phyloP scores from a whole-genome alignment of 1,140 invertebrate genomes.

The Drosophila kanapiae region DNA sequence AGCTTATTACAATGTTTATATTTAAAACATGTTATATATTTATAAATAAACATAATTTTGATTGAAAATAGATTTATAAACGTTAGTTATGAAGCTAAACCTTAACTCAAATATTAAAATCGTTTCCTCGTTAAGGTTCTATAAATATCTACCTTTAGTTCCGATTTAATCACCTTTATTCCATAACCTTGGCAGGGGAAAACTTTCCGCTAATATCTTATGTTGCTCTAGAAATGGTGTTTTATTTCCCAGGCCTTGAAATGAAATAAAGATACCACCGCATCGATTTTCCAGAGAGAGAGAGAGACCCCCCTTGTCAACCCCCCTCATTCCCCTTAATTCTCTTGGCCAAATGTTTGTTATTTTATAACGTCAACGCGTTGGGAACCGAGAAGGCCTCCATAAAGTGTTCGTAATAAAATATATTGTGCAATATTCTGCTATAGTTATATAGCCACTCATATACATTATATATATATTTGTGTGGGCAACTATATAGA shows the following conservation, averaged over 20 bases:
- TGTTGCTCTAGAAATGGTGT: background rate
- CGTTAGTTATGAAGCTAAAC: no score
- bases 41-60: no score
- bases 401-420: slow-evolving; percentile 64
- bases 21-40: no score
- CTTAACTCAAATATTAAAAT: no score
- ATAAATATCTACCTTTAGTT: background rate
- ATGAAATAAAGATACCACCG: slow-evolving; percentile 10
- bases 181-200: background rate
- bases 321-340: background rate
- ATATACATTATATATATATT: slow-evolving; percentile 43
- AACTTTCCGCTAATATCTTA: background rate
- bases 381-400: slow-evolving; percentile 20
- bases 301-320: background rate
- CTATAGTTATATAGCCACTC: slow-evolving; percentile 51
- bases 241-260: slow-evolving; percentile 5
- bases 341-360: slow-evolving; percentile 29
- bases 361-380: slow-evolving; percentile 46
- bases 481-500: slow-evolving; percentile 29
- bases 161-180: background rate
- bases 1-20: no score
- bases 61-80: no score
- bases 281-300: slow-evolving; percentile 28
- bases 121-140: background rate
- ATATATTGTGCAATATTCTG: slow-evolving; percentile 61